phyloP scores from a whole-genome alignment of 2,797 vertebrate genomes.

The Astyanax mexicanus region DNA sequence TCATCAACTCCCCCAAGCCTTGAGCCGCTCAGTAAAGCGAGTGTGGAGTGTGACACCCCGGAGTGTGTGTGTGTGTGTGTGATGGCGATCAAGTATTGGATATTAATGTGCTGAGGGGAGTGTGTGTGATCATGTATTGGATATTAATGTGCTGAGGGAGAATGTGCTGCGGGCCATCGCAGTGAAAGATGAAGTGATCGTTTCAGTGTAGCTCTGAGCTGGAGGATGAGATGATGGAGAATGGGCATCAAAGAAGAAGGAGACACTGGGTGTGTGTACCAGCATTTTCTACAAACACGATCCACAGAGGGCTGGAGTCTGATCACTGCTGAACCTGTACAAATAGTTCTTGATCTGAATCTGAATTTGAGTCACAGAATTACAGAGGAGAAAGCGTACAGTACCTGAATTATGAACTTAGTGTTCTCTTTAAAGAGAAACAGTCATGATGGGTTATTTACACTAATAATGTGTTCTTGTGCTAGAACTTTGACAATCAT shows the following conservation, averaged over 20 bases:
- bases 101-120: slow-evolving; percentile 34
- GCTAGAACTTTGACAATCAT: too few relatives aligned
- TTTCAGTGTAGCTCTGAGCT: slow-evolving; percentile 40
- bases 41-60: neutral
- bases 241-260: slow-evolving; percentile 27
- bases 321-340: neutral
- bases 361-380: neutral
- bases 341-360: neutral
- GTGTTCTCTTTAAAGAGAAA: too few relatives aligned
- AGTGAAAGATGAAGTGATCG: slow-evolving; percentile 32
- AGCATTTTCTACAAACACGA: neutral
- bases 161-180: slow-evolving; percentile 17
- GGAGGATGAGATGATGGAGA: slow-evolving; percentile 39
- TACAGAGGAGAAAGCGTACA: neutral
- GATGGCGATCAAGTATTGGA: slow-evolving; percentile 38
- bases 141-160: slow-evolving; percentile 9
- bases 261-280: neutral
- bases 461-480: too few relatives aligned
- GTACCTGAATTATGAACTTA: too few relatives aligned
- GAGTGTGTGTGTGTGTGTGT: slow-evolving; percentile 5
- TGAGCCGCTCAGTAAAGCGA: neutral
- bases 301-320: neutral
- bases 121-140: slow-evolving; percentile 2
- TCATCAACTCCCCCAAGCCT: neutral
- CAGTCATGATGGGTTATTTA: too few relatives aligned